A percentile compares a stretch with the other conserved stretches of the same genome.
Conservation (phyloP, 2,888 invertebrate genomes). For the Xanthia togata region DNA sequence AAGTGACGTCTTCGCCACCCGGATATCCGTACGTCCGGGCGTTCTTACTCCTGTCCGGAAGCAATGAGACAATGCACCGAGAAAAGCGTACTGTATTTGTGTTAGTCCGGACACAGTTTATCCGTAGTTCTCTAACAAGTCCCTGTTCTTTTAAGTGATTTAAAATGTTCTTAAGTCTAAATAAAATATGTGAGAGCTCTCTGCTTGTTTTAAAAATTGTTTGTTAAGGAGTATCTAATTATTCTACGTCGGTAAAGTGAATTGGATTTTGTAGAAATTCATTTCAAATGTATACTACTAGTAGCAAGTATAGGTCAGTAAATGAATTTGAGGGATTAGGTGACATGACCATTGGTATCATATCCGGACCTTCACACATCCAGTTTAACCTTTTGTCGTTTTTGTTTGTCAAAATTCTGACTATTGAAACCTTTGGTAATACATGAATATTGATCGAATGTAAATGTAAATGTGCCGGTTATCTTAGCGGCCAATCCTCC, state of each 20-base stretch:
- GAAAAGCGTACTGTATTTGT: constrained; percentile 66
- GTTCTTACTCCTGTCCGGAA: constrained; percentile 62
- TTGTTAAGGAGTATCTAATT: constrained; percentile 3
- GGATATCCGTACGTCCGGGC: constrained; percentile 56
- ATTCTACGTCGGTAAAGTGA: constrained; percentile 20
- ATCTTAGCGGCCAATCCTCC: neutral
- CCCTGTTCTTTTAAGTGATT: constrained; percentile 65
- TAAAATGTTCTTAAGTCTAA: constrained; percentile 57
- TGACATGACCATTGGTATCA: neutral
- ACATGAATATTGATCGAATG: neutral
- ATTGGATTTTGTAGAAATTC: constrained; percentile 16
- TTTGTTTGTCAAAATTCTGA: neutral
- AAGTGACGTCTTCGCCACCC: constrained; percentile 62
- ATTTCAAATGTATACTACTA: neutral
- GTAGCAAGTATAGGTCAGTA: neutral
- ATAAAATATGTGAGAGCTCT: constrained; percentile 50
- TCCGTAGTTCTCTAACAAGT: constrained; percentile 57
- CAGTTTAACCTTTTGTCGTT: neutral
- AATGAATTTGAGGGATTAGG: neutral
- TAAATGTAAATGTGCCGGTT: neutral
- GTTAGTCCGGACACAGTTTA: constrained; percentile 63
- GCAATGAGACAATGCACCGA: constrained; percentile 66
- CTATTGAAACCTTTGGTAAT: neutral
- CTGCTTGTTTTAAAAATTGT: constrained; percentile 31
- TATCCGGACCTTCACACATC: neutral